A percentile compares a stretch with the other conserved stretches of the same genome.
These are phyloP conservation scores for Bostrychus sinensis DNA, from an alignment of 2,113 vertebrate species.

Conservation along the genomic window DNA sequence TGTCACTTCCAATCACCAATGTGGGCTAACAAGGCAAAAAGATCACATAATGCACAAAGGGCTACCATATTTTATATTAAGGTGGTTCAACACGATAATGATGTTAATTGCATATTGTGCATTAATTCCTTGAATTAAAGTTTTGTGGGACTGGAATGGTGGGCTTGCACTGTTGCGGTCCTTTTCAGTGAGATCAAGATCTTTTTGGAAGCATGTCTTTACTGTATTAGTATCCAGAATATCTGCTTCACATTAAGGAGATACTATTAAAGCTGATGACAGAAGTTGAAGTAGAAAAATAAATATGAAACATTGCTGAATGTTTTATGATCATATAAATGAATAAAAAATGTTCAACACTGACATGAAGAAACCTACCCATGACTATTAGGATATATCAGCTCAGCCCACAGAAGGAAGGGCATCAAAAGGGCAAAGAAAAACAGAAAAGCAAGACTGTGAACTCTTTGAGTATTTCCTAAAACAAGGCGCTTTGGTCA, in stretches of 20 bases:
- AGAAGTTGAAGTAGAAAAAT: background rate
- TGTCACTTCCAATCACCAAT: slow-evolving; percentile 60
- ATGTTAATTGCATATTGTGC: slow-evolving; percentile 56
- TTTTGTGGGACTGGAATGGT: slow-evolving; percentile 48
- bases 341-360: background rate
- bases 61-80: slow-evolving; percentile 46
- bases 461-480: slow-evolving; percentile 62
- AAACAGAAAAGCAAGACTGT: slow-evolving; percentile 51
- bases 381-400: slow-evolving; percentile 2
- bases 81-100: slow-evolving; percentile 26
- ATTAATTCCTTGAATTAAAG: slow-evolving; percentile 53
- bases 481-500: slow-evolving; percentile 68
- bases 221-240: slow-evolving; percentile 22
- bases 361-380: background rate
- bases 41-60: slow-evolving; percentile 51
- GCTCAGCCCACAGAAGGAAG: slow-evolving; percentile 28
- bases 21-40: slow-evolving; percentile 47
- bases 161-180: slow-evolving; percentile 39
- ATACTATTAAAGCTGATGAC: slow-evolving; percentile 21
- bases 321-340: background rate
- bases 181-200: slow-evolving; percentile 49
- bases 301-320: background rate
- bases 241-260: slow-evolving; percentile 38
- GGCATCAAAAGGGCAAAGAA: slow-evolving; percentile 26
- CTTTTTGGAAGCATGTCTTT: slow-evolving; percentile 36